Evolutionary conservation across 37 sponge, comb jelly and placozoan species (phyloP), one percentile per base, ranked within the genome.

Genomic region (Mnemiopsis leidyi): DNA sequence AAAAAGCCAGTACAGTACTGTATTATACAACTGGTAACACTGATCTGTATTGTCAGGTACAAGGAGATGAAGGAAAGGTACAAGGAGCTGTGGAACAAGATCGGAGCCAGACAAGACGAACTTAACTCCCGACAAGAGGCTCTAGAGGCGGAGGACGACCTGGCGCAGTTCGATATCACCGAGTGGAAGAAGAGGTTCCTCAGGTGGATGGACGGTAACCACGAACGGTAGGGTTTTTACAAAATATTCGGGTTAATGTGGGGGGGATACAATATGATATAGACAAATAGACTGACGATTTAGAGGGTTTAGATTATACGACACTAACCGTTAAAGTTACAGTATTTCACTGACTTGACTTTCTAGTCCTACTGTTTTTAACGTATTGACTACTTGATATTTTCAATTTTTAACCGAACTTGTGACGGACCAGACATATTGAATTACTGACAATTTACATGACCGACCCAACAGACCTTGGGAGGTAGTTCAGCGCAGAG

Each of bases 131-230:
- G 29, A 33, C 82, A 79, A 33, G 82, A 79, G 30, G 35, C 82
- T 79, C 35, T 79, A 36, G 82, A 79, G 3, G 82, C 35, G 1
- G 82, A 32, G 37, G 82, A 79, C 30, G 82, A 79, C 9, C 82
- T 79, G 36, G 82, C 82, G 20, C 26, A 31, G 36, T 97, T 97
- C 69, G 93, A 96, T 76, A 95, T 96, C 92, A 96, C 95, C 25
- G 90, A 76, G 0, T 97, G 97, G 97, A 88, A 94, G 36, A 93
- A 95, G 73, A 82, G 95, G 38, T 97, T 97, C 71, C 40, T 85
- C 18, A 29, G 30, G 34, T 97, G 95, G 94, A 95, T 95, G 38
- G 95, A 95, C 37, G 82, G 82, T 5, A 79, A 79, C 82, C 82
- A 79, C 82, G 82, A 79, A 36, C 23, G 82, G 82, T 79, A 33